Evolutionary conservation across 2,113 vertebrate species (phyloP).

Genomic region (Oryzias javanicus): DNA sequence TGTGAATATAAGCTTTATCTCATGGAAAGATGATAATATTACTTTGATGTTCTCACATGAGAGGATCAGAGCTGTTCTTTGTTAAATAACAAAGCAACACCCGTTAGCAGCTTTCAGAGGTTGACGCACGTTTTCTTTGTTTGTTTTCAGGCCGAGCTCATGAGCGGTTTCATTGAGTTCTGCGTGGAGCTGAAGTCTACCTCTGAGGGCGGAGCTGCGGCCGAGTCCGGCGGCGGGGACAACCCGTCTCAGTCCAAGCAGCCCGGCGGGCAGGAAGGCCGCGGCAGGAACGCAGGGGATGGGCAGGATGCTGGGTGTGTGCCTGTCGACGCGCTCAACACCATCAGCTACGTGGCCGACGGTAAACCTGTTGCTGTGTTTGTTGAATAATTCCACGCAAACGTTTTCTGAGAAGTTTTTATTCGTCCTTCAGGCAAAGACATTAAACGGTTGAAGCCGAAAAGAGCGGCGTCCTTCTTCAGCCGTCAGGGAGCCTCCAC

Average conservation of each 20-base stretch:
- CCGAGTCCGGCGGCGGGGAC: conserved; percentile 28
- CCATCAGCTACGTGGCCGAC: conserved; percentile 90
- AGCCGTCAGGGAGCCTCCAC: conserved; percentile 77
- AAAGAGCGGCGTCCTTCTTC: conserved; percentile 88
- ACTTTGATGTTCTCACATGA: no score
- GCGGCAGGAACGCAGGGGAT: conserved; percentile 46
- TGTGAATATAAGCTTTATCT: no score
- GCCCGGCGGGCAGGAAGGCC: conserved; percentile 28
- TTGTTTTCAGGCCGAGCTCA: conserved; percentile 82
- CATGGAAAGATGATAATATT: no score
- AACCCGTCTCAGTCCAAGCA: conserved; percentile 54
- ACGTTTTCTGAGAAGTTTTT: neutral
- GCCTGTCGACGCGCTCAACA: conserved; percentile 85
- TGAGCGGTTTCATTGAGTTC: conserved; percentile 91
- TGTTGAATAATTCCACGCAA: neutral
- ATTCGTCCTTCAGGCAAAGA: conserved; percentile 78
- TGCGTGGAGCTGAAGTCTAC: conserved; percentile 84
- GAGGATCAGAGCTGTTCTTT: no score
- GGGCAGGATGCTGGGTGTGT: no score
- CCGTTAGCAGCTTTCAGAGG: no score
- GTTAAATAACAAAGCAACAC: no score
- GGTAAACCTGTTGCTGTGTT: conserved; percentile 70
- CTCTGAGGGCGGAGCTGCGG: conserved; percentile 51
- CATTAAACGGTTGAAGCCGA: conserved; percentile 88
- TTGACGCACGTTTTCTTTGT: neutral